These are phyloP conservation scores for Fissipunctia ypsillon DNA, from an alignment of 2,888 invertebrate species.

Conservation along the genomic window DNA sequence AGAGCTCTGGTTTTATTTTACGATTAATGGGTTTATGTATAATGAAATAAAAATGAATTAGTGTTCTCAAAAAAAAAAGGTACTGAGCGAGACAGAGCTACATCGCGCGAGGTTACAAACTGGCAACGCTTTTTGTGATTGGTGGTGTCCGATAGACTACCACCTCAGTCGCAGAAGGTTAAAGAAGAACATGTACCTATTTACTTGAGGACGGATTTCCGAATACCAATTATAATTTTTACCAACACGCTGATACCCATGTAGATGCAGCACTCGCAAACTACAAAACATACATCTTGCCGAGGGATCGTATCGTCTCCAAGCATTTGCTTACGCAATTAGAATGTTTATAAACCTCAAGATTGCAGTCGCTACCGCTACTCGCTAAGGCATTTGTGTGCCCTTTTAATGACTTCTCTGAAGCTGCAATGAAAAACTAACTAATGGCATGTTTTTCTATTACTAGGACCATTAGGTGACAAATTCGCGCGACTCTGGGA, in stretches of 20 bases:
- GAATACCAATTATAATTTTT: not conserved
- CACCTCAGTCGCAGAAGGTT: no score
- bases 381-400: conserved; percentile 30
- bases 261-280: not conserved
- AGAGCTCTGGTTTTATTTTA: no score
- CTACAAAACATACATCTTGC: not conserved
- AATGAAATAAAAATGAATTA: no score
- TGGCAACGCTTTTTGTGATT: no score
- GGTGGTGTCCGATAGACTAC: no score
- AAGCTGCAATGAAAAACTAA: conserved; percentile 22
- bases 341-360: conserved; percentile 43
- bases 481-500: conserved; percentile 89
- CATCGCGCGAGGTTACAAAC: no score
- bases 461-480: conserved; percentile 86
- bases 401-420: conserved; percentile 16
- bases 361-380: conserved; percentile 37
- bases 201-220: not conserved
- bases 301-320: conserved; percentile 11
- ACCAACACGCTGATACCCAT: not conserved
- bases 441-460: conserved; percentile 4
- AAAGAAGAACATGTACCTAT: not conserved
- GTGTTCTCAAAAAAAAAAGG: no score
- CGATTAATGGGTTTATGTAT: no score
- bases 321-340: conserved; percentile 37
- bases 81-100: no score